Evolutionary conservation across 2,797 vertebrate species (phyloP).

Genomic region (Gastrophryne carolinensis): DNA sequence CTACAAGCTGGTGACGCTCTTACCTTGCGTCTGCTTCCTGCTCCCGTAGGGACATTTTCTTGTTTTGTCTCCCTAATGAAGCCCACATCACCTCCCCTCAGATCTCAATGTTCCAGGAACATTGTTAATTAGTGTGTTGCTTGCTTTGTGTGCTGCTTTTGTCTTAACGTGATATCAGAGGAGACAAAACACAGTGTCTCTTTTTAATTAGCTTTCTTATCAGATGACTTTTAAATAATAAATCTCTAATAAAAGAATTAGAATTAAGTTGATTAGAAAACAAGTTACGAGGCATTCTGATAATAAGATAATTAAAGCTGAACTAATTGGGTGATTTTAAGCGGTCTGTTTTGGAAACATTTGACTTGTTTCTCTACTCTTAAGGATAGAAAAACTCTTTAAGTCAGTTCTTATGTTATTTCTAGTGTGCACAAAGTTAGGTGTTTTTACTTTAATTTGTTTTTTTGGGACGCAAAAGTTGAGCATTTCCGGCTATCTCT

Average conservation of each 20-base stretch:
- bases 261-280: conserved; percentile 12
- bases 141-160: not conserved
- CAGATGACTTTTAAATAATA: conserved; percentile 5
- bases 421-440: no score
- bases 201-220: conserved; percentile 19
- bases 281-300: conserved; percentile 7
- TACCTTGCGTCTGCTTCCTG: no score
- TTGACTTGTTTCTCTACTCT: not conserved
- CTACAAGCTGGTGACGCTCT: no score
- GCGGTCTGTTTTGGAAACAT: not conserved
- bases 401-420: no score
- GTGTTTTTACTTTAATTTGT: no score
- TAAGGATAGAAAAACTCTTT: no score
- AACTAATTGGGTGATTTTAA: not conserved
- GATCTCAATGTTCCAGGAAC: not conserved
- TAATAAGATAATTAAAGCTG: conserved; percentile 6
- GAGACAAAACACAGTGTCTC: not conserved
- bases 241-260: conserved; percentile 18
- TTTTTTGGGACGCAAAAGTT: no score
- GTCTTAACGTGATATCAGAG: not conserved
- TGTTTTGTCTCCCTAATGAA: not conserved
- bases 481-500: no score
- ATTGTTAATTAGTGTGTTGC: conserved; percentile 1
- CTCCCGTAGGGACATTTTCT: not conserved
- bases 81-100: not conserved